Base-by-base conservation (phyloP, 2,888 invertebrate genomes). In the Morinoia aosen region DNA sequence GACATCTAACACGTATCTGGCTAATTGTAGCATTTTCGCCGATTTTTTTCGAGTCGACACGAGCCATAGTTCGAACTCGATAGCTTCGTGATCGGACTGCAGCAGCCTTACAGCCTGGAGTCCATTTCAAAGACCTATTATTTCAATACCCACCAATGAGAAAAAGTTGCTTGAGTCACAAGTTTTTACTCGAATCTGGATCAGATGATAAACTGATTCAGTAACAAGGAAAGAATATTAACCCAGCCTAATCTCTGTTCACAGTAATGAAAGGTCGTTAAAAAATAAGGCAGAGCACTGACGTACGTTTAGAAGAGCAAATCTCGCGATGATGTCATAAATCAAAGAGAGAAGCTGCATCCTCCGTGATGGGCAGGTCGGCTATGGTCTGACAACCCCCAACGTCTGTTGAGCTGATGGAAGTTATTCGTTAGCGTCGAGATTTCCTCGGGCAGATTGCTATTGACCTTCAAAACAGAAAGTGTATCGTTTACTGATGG, bases 381-480 rank as follows among this genome's bases (percentile, higher is more conserved):
- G 76, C 76, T 76, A 76, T 33, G 76, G 48, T 90, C 48, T 39
- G 90, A 40, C 40, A 56, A 19, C 57, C 33, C 56, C 93, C 14
- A n/a, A n/a, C 58, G 93, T 93, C 93, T 33, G 57, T 48, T 93
- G n/a, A 93, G 48, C 93, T 93, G 93, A 93, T 93, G 93, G 57
- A 57, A 58, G 93, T 93, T 93, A 93, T 93, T 93, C 39, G 93
- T 93, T 93, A 57, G 33, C 57, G 57, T 93, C n/a, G 33, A 93
- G 48, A 93, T 57, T 93, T 58, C 56, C 93, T n/a, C 33, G 12
- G n/a, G 93, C 56, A 48, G 58, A 93, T 56, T 11, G 93, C 93
- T 57, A 33, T 57, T 93, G 93, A 93, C 93, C 93, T 93, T 93
- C 93, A 93, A 93, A 93, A 93, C 93, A 57, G 93, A 93, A 91